Percentiles rank a stretch among this genome's conserved stretches.
Evolutionary conservation across 2,797 vertebrate species (phyloP).

Genomic region (Halcyon badia): DNA sequence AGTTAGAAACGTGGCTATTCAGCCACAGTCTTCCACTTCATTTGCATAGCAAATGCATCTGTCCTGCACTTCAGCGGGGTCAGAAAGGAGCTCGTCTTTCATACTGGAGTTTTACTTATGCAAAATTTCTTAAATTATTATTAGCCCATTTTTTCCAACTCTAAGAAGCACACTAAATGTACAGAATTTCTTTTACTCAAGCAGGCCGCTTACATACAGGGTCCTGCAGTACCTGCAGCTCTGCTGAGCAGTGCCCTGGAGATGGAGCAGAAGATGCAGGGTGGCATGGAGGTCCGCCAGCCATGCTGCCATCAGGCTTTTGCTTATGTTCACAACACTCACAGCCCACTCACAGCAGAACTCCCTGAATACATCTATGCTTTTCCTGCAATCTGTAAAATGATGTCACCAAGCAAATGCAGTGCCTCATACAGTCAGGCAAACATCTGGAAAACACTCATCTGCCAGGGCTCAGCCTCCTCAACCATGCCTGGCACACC

Average conservation of each 20-base stretch:
- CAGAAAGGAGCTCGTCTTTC: not conserved
- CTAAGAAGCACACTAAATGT: not conserved
- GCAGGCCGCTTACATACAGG: accelerated
- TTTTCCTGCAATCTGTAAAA: not conserved
- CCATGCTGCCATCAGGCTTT: not conserved
- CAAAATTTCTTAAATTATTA: not conserved
- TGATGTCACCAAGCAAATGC: not conserved
- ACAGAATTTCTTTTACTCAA: not conserved
- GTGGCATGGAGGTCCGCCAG: not conserved
- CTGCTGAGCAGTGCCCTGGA: not conserved
- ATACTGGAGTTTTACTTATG: not conserved
- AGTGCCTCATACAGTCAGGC: not conserved
- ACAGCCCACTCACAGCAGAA: not conserved
- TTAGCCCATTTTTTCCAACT: not conserved
- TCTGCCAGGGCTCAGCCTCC: not conserved
- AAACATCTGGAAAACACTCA: not conserved
- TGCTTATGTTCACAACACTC: not conserved
- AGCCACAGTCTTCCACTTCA: not conserved
- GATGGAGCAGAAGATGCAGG: accelerated
- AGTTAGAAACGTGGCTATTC: not conserved
- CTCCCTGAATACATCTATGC: not conserved
- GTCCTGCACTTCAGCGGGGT: not conserved
- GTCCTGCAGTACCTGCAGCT: not conserved
- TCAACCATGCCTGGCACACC: not conserved
- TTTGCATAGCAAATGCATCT: not conserved